phyloP scores from a whole-genome alignment of 2,888 invertebrate species.

The Choreutis nemorana region DNA sequence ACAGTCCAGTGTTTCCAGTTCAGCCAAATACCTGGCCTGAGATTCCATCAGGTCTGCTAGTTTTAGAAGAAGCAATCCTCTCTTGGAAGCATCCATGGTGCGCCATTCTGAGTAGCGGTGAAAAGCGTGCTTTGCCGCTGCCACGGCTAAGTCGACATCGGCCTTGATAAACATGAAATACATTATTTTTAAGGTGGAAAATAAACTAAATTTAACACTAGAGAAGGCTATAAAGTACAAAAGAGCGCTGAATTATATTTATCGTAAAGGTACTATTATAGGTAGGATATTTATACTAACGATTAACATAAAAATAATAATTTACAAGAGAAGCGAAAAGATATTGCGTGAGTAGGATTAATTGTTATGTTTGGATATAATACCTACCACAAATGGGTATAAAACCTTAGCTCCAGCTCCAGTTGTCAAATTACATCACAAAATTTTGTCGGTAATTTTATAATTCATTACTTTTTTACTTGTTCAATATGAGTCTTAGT shows the following conservation, averaged over 20 bases:
- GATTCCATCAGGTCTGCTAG: constrained; percentile 81
- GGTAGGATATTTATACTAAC: no score
- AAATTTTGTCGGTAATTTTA: neutral
- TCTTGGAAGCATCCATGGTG: constrained; percentile 79
- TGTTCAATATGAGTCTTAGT: no score
- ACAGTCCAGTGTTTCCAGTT: constrained; percentile 93
- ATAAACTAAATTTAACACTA: no score
- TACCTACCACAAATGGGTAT: neutral
- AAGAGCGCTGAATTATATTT: no score
- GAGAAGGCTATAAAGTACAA: no score
- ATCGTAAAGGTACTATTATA: no score
- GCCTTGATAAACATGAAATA: constrained; percentile 55
- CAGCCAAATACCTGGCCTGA: constrained; percentile 77
- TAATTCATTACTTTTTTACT: neutral
- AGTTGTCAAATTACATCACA: neutral
- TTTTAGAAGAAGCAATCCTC: constrained; percentile 75
- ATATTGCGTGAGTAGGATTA: no score
- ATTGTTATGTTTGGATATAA: neutral
- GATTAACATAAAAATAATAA: no score
- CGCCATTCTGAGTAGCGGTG: constrained; percentile 78
- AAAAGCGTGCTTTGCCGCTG: constrained; percentile 82
- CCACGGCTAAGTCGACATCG: constrained; percentile 83
- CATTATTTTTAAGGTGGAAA: no score
- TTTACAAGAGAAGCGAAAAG: no score
- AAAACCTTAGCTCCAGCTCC: neutral